phyloP scores from a whole-genome alignment of 2,113 vertebrate species.

The Eupsittula cactorum region DNA sequence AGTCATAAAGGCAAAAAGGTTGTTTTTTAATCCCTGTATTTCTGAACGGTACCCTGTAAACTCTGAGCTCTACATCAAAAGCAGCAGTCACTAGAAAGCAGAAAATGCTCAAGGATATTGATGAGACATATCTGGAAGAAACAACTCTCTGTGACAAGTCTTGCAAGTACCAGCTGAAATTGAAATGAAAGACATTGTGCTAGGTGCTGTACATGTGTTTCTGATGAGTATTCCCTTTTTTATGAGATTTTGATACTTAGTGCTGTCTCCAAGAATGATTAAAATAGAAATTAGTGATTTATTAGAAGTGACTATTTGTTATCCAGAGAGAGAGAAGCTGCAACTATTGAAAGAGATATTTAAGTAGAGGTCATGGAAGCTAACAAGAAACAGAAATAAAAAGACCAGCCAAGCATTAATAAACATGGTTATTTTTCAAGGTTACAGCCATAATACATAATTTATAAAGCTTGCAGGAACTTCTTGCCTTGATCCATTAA shows the following conservation, averaged over 20 bases:
- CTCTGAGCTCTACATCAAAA: background rate
- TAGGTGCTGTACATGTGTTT: background rate
- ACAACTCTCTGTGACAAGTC: background rate
- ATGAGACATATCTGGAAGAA: background rate
- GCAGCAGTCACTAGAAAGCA: background rate
- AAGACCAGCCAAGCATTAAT: slow-evolving; percentile 21
- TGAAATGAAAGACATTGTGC: background rate
- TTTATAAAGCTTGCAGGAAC: slow-evolving; percentile 56
- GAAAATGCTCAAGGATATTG: background rate
- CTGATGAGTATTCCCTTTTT: background rate
- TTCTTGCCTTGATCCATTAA: slow-evolving; percentile 49
- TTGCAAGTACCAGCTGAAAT: background rate
- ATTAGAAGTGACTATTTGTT: background rate
- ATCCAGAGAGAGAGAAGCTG: background rate
- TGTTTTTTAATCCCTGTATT: background rate
- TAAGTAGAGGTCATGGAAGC: slow-evolving; percentile 42
- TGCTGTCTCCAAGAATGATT: background rate
- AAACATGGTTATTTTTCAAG: slow-evolving; percentile 62
- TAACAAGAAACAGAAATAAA: slow-evolving; percentile 52
- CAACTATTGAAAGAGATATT: slow-evolving; percentile 14
- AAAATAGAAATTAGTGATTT: background rate
- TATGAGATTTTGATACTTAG: background rate
- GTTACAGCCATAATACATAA: slow-evolving; percentile 49
- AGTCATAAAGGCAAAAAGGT: background rate
- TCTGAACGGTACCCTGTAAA: background rate